Percentiles rank a stretch among this genome's conserved stretches.
Evolutionary conservation across 2,113 vertebrate species (phyloP).

Genomic region (Pseudorhombus dupliciocellatus): DNA sequence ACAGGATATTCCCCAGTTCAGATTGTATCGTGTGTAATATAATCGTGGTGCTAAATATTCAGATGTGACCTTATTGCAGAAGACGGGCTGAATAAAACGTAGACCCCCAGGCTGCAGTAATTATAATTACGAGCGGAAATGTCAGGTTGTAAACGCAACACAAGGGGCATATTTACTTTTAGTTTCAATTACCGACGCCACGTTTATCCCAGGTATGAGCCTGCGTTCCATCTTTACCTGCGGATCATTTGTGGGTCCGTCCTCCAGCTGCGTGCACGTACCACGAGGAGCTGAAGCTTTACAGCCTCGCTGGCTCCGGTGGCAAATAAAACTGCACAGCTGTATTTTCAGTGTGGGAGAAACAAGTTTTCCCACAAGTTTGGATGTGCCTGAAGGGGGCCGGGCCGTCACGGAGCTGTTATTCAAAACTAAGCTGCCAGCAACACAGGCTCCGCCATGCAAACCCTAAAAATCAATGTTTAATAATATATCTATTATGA

Average conservation of each 20-base stretch:
- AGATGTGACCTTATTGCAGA: not conserved
- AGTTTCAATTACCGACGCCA: not conserved
- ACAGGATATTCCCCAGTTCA: no score
- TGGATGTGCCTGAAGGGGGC: not conserved
- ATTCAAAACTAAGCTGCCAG: conserved; percentile 6
- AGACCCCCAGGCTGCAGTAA: not conserved
- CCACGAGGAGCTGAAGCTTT: conserved; percentile 12
- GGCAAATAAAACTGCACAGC: conserved; percentile 17
- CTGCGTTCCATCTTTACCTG: not conserved
- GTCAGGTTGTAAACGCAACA: not conserved
- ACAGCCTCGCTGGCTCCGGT: conserved; percentile 11
- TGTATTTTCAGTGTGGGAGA: conserved; percentile 9
- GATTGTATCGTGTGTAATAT: no score
- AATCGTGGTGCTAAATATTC: no score
- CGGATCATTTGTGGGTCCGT: not conserved
- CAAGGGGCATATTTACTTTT: not conserved
- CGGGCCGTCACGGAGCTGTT: not conserved
- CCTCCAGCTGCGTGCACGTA: not conserved
- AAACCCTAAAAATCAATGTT: no score
- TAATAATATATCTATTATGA: no score
- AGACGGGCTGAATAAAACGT: not conserved
- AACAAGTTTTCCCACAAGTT: conserved; percentile 16
- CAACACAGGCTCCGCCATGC: not conserved
- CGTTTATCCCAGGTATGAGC: conserved; percentile 1
- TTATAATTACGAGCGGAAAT: not conserved